A percentile compares a stretch with the other conserved stretches of the same genome.
Evolutionary conservation across 2,113 vertebrate species (phyloP).

Genomic region (Mesitornis unicolor): DNA sequence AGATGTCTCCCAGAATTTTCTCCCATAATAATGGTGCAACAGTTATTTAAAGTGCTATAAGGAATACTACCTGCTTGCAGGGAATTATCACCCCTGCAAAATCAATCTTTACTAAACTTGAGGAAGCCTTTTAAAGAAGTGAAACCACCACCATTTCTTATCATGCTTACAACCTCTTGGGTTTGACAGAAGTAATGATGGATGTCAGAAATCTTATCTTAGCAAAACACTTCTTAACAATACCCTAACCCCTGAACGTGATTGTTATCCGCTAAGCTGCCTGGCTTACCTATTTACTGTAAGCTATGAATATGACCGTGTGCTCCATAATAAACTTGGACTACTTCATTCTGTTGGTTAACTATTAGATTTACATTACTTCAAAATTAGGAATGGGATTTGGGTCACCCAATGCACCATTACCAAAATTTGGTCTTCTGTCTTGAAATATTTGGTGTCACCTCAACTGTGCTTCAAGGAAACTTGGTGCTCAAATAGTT

Average conservation of each 20-base stretch:
- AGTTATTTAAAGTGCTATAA: not conserved
- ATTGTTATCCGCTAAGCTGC: constrained; percentile 20
- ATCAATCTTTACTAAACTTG: not conserved
- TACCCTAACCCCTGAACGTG: not conserved
- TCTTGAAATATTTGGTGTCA: not conserved
- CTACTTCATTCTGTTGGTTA: not conserved
- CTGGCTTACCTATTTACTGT: constrained; percentile 29
- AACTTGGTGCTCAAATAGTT: not conserved
- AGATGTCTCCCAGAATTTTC: not conserved
- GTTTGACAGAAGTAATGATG: constrained; percentile 50
- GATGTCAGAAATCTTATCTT: constrained; percentile 61
- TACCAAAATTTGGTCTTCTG: not conserved
- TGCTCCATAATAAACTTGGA: not conserved
- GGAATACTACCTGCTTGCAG: not conserved
- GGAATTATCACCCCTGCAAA: not conserved
- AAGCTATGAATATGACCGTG: not conserved
- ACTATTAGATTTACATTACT: not conserved
- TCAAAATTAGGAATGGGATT: not conserved
- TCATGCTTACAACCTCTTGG: not conserved
- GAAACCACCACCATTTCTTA: constrained; percentile 23
- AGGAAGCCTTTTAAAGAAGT: not conserved
- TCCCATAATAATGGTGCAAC: not conserved
- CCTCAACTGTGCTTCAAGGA: not conserved
- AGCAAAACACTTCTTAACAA: constrained; percentile 53
- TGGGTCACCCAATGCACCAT: not conserved